phyloP scores from a whole-genome alignment of 2,888 invertebrate species.

The Neocrepidodera transversa region DNA sequence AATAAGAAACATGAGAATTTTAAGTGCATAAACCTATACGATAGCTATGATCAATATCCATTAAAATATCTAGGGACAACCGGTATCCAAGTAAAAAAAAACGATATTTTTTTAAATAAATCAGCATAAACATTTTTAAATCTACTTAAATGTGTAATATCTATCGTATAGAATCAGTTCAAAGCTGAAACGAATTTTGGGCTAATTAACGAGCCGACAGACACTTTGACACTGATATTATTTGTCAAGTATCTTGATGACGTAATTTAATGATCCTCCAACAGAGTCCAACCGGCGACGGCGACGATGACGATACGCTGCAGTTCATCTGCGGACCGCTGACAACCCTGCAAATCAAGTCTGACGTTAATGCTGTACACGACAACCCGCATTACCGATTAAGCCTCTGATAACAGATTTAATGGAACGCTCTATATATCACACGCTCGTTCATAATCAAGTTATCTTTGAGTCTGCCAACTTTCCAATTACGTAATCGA shows the following conservation, averaged over 20 bases:
- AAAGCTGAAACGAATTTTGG: slow-evolving; percentile 38
- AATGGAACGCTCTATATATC: slow-evolving; percentile 58
- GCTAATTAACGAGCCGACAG: slow-evolving; percentile 12
- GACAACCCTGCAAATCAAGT: slow-evolving; percentile 56
- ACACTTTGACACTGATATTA: slow-evolving; percentile 41
- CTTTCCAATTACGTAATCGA: slow-evolving; percentile 56
- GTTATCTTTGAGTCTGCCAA: slow-evolving; percentile 56
- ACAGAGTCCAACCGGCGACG: slow-evolving; percentile 33
- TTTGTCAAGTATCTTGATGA: slow-evolving; percentile 46
- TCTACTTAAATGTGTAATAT: too few relatives aligned
- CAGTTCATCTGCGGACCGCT: slow-evolving; percentile 39
- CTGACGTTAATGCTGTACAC: slow-evolving; percentile 59
- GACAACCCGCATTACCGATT: slow-evolving; percentile 60
- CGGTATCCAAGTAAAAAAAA: too few relatives aligned
- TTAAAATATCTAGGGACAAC: too few relatives aligned
- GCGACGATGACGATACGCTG: slow-evolving; percentile 35
- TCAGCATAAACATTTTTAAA: too few relatives aligned
- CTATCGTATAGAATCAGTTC: too few relatives aligned
- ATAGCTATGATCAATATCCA: too few relatives aligned
- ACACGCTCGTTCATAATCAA: slow-evolving; percentile 57
- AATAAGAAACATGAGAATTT: too few relatives aligned
- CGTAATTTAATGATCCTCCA: slow-evolving; percentile 48
- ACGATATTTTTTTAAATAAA: too few relatives aligned
- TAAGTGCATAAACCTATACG: too few relatives aligned
- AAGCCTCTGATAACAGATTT: slow-evolving; percentile 59